A percentile compares a stretch with the other conserved stretches of the same genome.
Conservation (phyloP, 2,888 invertebrate genomes). For the Meiosimyza platycephala region DNA sequence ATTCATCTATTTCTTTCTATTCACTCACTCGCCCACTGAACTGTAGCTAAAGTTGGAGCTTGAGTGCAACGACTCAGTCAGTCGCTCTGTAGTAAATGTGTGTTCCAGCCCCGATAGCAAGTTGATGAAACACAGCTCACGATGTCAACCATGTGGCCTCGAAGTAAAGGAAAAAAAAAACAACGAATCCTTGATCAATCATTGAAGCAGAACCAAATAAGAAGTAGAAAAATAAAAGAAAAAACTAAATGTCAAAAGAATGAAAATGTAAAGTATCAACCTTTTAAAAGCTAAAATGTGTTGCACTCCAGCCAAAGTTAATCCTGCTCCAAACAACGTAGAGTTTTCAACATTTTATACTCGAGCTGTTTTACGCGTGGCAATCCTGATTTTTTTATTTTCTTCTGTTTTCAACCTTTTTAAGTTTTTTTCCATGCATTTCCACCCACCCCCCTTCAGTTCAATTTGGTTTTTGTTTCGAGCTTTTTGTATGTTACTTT, state of each 20-base stretch:
- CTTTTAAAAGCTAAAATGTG: conserved; percentile 54
- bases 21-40: conserved; percentile 1
- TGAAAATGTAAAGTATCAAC: neutral
- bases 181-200: too few species aligned
- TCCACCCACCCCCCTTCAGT: neutral
- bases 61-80: too few species aligned
- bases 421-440: neutral
- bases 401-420: neutral
- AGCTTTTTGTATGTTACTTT: conserved; percentile 52
- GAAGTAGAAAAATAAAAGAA: neutral
- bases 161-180: too few species aligned
- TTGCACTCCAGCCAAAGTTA: conserved; percentile 50
- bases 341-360: neutral
- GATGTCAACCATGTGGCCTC: too few species aligned
- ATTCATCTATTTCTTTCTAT: conserved; percentile 37
- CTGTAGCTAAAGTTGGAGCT: too few species aligned
- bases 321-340: neutral
- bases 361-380: neutral
- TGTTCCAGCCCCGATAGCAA: too few species aligned
- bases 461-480: neutral
- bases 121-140: too few species aligned
- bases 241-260: neutral
- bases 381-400: neutral
- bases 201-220: conserved; percentile 3
- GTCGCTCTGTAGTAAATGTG: too few species aligned